Percentiles rank a stretch among this genome's conserved stretches.
Evolutionary conservation across 2,888 invertebrate genomes (phyloP).

Genomic region (Tenthredo notha): DNA sequence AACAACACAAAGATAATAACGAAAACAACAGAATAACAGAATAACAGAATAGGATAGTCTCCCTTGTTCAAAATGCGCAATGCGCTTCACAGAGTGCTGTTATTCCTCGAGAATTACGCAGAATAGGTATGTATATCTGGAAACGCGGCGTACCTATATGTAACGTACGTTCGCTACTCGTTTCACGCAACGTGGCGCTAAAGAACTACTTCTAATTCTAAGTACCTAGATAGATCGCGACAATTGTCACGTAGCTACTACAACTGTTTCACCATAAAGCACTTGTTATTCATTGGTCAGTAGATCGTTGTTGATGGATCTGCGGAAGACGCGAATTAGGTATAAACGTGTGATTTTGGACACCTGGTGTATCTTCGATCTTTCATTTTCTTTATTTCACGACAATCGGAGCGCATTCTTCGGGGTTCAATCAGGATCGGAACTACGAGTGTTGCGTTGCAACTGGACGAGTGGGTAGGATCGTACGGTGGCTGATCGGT

Average conservation of each 20-base stretch:
- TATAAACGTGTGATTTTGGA: neutral
- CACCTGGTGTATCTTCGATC: neutral
- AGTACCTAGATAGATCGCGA: neutral
- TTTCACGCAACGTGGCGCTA: neutral
- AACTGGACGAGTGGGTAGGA: too few relatives aligned
- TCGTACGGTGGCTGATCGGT: neutral
- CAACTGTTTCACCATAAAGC: neutral
- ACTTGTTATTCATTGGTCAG: conserved; percentile 15
- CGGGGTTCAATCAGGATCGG: neutral
- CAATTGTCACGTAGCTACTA: conserved; percentile 5
- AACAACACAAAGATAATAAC: too few relatives aligned
- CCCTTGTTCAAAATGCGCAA: conserved; percentile 19
- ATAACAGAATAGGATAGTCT: neutral
- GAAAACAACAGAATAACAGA: too few relatives aligned
- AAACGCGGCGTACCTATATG: neutral
- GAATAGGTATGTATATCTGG: neutral
- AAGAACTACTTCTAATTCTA: neutral
- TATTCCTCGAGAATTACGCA: neutral
- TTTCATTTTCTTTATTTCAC: neutral
- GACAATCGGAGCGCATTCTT: neutral
- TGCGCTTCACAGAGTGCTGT: conserved; percentile 35
- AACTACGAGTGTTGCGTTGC: neutral
- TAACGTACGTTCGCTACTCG: conserved; percentile 1
- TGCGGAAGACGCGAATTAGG: neutral
- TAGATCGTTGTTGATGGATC: neutral